Evolutionary conservation across 2,113 vertebrate genomes (phyloP), one percentile per base, ranked within the genome.

Genomic region (Myotis davidii): DNA sequence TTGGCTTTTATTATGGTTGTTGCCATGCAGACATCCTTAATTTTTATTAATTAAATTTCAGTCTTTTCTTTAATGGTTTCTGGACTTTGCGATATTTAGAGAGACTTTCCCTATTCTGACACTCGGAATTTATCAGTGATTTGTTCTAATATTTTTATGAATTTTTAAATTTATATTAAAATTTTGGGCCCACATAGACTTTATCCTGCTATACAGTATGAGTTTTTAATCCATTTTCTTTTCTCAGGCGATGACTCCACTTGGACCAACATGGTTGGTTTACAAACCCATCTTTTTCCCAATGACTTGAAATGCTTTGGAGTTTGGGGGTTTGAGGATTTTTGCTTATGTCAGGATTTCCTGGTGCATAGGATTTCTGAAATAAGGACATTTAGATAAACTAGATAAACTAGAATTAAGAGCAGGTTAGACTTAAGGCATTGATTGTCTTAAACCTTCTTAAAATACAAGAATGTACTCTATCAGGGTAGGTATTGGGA

Each of bases 61-160:
- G 34, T 72, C 13, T 69, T 59, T 84, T 77, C 37, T 85, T 91
- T 72, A 17, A 61, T 50, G 37, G 23, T 79, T 88, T 95, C 73
- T 91, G 27, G 37, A 83, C 54, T 93, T 37, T 79, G 14, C 69
- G 4, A n/a, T 72, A 88, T 42, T 95, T 73, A 95, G 42, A 97
- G 93, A 74, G 29, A 39, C 17, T n/a, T 25, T 86, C 61, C 32
- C 32, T 18, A 79, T 39, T 74, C 34, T 84, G 25, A 74, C 42
- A 74, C 65, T 65, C 56, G 14, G 90, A 85, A 32, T 70, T 17
- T 94, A 65, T 34, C 16, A 10, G 3, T 82, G 25, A 86, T 52
- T 39, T 92, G 52, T 61, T 72, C 82, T 87, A 94, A 73, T 39
- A 83, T 10, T 54, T 70, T 17, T 2, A 45, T 14, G 39, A 14